Evolutionary conservation across 2,888 invertebrate genomes (phyloP).

Genomic region (Thysanoteuthis rhombus): DNA sequence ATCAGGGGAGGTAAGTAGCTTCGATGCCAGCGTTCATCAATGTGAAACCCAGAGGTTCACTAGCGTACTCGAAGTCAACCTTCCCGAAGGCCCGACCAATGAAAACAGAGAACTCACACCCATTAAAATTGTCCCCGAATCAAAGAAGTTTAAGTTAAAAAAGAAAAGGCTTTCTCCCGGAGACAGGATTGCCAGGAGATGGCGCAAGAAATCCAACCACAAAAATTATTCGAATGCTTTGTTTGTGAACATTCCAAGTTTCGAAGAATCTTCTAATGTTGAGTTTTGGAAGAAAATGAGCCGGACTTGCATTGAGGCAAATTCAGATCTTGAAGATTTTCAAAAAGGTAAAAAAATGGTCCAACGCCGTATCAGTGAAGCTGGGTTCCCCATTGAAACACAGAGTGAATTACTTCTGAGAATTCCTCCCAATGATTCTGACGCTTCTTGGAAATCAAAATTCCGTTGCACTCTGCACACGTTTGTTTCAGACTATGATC

Average conservation of each 20-base stretch:
- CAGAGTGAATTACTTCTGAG: conserved; percentile 12
- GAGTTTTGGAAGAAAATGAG: conserved; percentile 19
- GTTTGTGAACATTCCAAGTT: conserved; percentile 17
- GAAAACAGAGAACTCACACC: neutral
- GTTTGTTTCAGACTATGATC: conserved; percentile 13
- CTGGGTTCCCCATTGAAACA: conserved; percentile 23
- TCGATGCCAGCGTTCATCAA: neutral
- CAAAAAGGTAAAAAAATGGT: neutral
- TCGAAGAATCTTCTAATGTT: neutral
- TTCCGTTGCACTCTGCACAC: conserved; percentile 23
- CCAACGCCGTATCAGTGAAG: conserved; percentile 16
- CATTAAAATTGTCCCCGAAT: neutral
- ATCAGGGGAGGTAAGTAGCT: neutral
- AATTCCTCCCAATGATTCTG: neutral
- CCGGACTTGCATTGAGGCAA: neutral
- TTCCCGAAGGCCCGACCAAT: neutral
- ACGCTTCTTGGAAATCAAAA: neutral
- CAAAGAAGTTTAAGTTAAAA: neutral
- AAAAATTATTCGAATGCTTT: conserved; percentile 19
- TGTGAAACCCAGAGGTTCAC: neutral
- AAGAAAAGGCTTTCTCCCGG: conserved; percentile 18
- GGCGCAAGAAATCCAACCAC: neutral
- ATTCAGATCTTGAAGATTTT: neutral
- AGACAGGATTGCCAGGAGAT: conserved; percentile 17
- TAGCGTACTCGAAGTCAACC: neutral